Conservation (phyloP, 2,888 invertebrate genomes). For the Acholoe squamosa region DNA sequence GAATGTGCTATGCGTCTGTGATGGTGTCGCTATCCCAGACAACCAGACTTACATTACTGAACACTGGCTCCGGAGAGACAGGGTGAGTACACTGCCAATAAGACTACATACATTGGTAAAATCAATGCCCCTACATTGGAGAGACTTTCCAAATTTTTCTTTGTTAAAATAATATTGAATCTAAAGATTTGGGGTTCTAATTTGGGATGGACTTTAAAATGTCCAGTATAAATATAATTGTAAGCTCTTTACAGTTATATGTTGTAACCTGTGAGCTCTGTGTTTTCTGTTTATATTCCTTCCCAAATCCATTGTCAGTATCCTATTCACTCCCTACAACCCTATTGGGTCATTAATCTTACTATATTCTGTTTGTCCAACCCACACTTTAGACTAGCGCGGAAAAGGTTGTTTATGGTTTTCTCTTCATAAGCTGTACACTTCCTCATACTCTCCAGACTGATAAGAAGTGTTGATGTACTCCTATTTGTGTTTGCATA, state of each 20-base stretch:
- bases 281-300: neutral
- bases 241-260: neutral
- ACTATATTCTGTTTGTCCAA: slow-evolving; percentile 7
- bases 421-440: neutral
- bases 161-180: no score
- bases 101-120: neutral
- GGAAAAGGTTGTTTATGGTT: slow-evolving; percentile 48
- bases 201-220: no score
- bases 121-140: no score
- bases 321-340: neutral
- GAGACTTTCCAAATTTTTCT: no score
- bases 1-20: slow-evolving; percentile 83
- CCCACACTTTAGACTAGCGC: slow-evolving; percentile 18
- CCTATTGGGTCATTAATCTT: neutral
- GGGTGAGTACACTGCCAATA: slow-evolving; percentile 65
- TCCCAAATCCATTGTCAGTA: neutral
- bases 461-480: neutral
- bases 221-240: neutral
- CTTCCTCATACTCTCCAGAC: neutral
- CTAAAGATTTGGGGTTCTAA: no score
- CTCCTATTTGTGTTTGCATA: slow-evolving; percentile 2
- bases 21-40: slow-evolving; percentile 82
- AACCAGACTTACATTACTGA: slow-evolving; percentile 83
- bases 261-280: neutral
- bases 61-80: slow-evolving; percentile 78